These are phyloP conservation scores for Anticlea derivata DNA, from an alignment of 2,888 invertebrate species.

Conservation along the genomic window DNA sequence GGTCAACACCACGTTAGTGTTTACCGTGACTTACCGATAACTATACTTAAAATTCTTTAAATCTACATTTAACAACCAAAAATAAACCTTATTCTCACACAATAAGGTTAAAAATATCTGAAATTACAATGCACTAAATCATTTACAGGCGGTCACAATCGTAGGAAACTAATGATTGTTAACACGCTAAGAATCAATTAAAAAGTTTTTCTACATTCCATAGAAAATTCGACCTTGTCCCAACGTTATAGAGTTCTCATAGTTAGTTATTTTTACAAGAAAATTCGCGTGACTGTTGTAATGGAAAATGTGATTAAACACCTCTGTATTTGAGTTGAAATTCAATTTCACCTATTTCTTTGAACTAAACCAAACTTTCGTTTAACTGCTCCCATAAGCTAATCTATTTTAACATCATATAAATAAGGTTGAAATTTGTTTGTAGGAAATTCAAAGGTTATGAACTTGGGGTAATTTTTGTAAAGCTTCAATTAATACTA, in stretches of 20 bases:
- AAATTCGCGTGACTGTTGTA: conserved; percentile 18
- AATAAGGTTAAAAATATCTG: conserved; percentile 8
- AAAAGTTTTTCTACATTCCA: conserved; percentile 20
- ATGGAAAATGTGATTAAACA: conserved; percentile 33
- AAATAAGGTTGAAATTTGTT: conserved; percentile 13
- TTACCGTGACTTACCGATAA: conserved; percentile 1
- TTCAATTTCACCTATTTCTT: conserved; percentile 15
- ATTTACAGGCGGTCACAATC: conserved; percentile 28
- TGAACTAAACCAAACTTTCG: conserved; percentile 7
- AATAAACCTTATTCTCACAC: background rate
- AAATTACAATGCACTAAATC: conserved; percentile 20
- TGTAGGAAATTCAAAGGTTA: background rate
- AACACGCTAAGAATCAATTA: conserved; percentile 64
- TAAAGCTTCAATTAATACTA: conserved; percentile 36
- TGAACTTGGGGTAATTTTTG: conserved; percentile 23
- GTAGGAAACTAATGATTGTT: conserved; percentile 51
- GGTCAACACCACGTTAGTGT: no score
- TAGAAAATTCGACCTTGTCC: conserved; percentile 8
- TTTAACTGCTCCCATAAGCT: background rate
- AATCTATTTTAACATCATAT: background rate
- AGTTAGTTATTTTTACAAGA: background rate
- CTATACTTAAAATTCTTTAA: conserved; percentile 4
- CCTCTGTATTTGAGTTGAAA: conserved; percentile 28
- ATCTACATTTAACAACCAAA: background rate
- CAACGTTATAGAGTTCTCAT: conserved; percentile 4